Conservation (phyloP, 2,113 vertebrate genomes). For the Climacteris rufus region DNA sequence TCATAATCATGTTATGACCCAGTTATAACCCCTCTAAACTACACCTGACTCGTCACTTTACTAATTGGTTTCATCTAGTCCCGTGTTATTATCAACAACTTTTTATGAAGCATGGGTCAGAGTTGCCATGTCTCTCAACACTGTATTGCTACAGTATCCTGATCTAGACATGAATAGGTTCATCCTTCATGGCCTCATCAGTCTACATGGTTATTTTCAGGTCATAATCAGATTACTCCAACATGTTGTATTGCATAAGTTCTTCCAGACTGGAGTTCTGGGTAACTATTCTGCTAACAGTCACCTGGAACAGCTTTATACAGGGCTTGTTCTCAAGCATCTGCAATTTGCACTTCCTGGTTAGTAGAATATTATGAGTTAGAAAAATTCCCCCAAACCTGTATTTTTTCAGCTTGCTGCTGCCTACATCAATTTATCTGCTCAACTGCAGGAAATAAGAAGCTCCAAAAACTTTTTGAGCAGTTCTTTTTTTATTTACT, state of each 20-base stretch:
- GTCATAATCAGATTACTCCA: not conserved
- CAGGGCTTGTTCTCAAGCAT: not conserved
- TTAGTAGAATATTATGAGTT: not conserved
- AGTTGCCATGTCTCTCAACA: constrained; percentile 17
- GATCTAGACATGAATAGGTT: not conserved
- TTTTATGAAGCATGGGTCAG: constrained; percentile 7
- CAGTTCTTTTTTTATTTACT: not conserved
- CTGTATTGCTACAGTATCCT: not conserved
- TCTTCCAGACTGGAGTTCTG: not conserved
- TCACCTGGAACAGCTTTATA: not conserved
- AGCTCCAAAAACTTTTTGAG: constrained; percentile 1
- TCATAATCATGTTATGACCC: constrained; percentile 6
- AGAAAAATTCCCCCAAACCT: not conserved
- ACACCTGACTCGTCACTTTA: not conserved
- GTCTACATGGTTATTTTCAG: not conserved
- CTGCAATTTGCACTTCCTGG: not conserved
- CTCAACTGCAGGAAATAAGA: constrained; percentile 41
- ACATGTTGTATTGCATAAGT: not conserved
- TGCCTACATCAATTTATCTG: constrained; percentile 29
- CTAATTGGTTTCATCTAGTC: constrained; percentile 19
- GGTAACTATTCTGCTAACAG: not conserved
- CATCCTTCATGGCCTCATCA: not conserved
- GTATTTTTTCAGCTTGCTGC: constrained; percentile 42
- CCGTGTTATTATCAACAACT: not conserved
- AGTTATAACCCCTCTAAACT: constrained; percentile 3